Evolutionary conservation across 92 coral and sea anemone genomes (phyloP), one percentile per base, ranked within the genome.

Genomic region (Zoanthus sociatus): DNA sequence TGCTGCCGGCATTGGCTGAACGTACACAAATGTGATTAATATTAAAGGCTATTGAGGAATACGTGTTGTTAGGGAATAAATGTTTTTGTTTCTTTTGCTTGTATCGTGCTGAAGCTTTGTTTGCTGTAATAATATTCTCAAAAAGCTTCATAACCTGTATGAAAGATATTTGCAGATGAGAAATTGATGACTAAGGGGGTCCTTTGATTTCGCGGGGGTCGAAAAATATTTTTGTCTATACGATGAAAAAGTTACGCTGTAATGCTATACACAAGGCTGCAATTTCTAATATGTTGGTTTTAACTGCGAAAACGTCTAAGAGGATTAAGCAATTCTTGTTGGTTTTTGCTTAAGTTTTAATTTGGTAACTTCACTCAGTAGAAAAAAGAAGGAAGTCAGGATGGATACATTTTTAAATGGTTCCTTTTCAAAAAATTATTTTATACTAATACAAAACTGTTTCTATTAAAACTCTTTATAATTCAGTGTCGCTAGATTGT

Each of bases 51-150:
- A 56, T 67, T 53, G 75, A 55, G 66, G 53, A 51, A 74, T 30
- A 66, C 64, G 60, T 69, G 85, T 81, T 81, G 85, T 81, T 81
- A 93, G 92, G 89, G 76, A 79, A 86, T 63, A 89, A 86, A 83
- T 89, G 94, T 87, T 92, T 92, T 92, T 89, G 86, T 86, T 87
- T 90, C 78, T 84, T 72, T 88, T 83, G 87, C 75, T 87, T 89
- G 87, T 90, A 83, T 82, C 87, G 88, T 86, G 94, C 83, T 82
- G 82, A 84, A 30, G 94, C 92, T 89, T 93, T 92, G 92, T 92
- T 90, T 71, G 86, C 56, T 83, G 84, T 89, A 92, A 92, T 93
- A 94, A 87, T 92, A 92, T 92, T 90, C 87, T 50, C 90, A 33
- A 61, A 44, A 66, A 67, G 42, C 75, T 81, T 66, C 75, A 53